Percentiles rank a stretch among this genome's conserved stretches.
Evolutionary conservation across 2,113 vertebrate species (phyloP).

Genomic region (Silurus meridionalis): DNA sequence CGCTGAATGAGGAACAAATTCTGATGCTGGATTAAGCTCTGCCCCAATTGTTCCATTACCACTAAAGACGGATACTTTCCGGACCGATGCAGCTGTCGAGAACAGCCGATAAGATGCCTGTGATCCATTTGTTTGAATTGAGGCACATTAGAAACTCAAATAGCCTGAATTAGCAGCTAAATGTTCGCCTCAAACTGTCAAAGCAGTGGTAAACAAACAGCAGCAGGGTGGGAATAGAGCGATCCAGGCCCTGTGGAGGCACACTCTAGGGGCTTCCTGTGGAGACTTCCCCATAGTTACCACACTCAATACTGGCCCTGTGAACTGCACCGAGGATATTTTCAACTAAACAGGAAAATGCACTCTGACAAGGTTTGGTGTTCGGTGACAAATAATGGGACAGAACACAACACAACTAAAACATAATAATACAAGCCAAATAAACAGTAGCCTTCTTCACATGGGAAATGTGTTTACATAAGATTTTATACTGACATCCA

Average conservation of each 20-base stretch:
- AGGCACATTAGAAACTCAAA: slow-evolving; percentile 68
- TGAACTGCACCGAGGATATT: slow-evolving; percentile 46
- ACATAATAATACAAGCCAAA: neutral
- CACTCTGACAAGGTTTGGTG: slow-evolving; percentile 7
- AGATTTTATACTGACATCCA: neutral
- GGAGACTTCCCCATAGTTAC: slow-evolving; percentile 71
- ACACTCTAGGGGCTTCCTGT: slow-evolving; percentile 66
- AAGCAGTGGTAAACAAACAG: slow-evolving; percentile 69
- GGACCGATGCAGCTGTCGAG: slow-evolving; percentile 59
- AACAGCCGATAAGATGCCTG: slow-evolving; percentile 57
- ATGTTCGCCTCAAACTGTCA: slow-evolving; percentile 57
- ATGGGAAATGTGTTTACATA: slow-evolving; percentile 29
- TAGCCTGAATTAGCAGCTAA: slow-evolving; percentile 69
- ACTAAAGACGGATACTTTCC: slow-evolving; percentile 46
- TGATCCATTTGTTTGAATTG: slow-evolving; percentile 66
- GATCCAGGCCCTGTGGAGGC: slow-evolving; percentile 51
- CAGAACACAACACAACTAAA: slow-evolving; percentile 30
- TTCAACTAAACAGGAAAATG: slow-evolving; percentile 46
- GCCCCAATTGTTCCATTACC: slow-evolving; percentile 15
- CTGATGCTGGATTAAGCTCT: slow-evolving; percentile 20
- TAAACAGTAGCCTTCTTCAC: neutral
- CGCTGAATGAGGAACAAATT: slow-evolving; percentile 37
- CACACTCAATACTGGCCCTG: slow-evolving; percentile 36
- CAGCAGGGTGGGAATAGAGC: slow-evolving; percentile 68
- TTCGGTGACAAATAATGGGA: slow-evolving; percentile 4